These are phyloP conservation scores for Stichopus chloronotus DNA, from an alignment of 35 echinoderm and acorn worm genomes.

Conservation along the genomic window DNA sequence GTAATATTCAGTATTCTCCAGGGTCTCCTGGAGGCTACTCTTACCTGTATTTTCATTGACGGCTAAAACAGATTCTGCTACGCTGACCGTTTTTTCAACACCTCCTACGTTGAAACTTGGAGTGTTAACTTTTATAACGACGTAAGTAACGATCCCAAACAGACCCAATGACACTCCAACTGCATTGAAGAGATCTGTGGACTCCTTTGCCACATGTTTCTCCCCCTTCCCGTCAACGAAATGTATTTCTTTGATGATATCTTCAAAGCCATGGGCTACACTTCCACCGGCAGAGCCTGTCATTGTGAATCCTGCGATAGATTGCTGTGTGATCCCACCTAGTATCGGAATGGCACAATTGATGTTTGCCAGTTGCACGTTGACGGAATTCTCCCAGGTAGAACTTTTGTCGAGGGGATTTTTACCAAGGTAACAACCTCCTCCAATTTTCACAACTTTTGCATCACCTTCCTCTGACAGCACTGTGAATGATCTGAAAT, in stretches of 20 bases:
- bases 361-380: conserved; percentile 15
- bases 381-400: no score
- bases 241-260: conserved; percentile 34
- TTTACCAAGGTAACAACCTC: conserved; percentile 50
- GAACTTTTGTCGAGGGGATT: conserved; percentile 41
- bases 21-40: conserved; percentile 14
- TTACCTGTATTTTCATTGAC: background rate
- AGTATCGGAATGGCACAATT: conserved; percentile 56
- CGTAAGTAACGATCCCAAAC: conserved; percentile 36
- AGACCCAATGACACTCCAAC: conserved; percentile 57
- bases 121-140: background rate
- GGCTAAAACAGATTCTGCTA: conserved; percentile 9
- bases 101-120: conserved; percentile 47
- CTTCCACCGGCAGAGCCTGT: conserved; percentile 56
- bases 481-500: background rate
- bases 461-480: background rate
- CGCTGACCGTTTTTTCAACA: conserved; percentile 25
- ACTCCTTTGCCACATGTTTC: background rate
- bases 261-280: conserved; percentile 41
- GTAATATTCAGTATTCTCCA: conserved; percentile 13
- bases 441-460: conserved; percentile 17
- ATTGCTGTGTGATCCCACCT: conserved; percentile 53
- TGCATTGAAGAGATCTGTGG: conserved; percentile 41
- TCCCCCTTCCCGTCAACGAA: conserved; percentile 36
- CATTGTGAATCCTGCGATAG: conserved; percentile 15